Conservation (phyloP, 2,888 invertebrate species). For the Leptopterna dolabrata region DNA sequence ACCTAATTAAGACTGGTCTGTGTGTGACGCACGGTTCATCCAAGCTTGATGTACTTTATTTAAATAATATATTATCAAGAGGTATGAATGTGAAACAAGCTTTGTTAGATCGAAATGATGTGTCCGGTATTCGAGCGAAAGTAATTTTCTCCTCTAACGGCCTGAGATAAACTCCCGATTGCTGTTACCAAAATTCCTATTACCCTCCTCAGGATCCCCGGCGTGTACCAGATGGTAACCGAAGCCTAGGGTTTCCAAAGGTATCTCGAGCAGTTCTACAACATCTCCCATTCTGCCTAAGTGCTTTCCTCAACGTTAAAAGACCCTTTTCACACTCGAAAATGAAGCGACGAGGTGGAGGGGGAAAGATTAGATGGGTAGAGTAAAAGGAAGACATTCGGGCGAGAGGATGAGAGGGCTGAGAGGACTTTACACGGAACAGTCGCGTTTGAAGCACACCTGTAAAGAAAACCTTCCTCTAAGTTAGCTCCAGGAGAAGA, state of each 20-base stretch:
- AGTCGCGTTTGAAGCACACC: not conserved
- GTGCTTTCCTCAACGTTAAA: conserved; percentile 6
- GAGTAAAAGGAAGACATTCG: not conserved
- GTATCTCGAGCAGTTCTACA: not conserved
- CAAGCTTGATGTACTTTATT: too few relatives aligned
- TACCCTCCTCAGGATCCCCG: not conserved
- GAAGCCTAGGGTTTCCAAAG: not conserved
- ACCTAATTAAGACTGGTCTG: too few relatives aligned
- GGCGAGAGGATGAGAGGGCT: not conserved
- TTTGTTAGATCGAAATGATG: too few relatives aligned
- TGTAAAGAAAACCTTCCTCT: not conserved
- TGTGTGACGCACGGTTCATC: too few relatives aligned
- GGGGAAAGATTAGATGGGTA: not conserved
- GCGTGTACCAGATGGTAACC: not conserved
- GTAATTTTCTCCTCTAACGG: too few relatives aligned
- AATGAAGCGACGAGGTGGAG: not conserved
- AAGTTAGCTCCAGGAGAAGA: not conserved
- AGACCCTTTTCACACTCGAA: conserved; percentile 8
- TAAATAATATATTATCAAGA: too few relatives aligned
- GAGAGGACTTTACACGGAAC: not conserved
- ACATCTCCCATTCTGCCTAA: not conserved
- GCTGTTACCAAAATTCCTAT: not conserved
- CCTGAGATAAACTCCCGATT: not conserved
- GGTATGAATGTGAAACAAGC: too few relatives aligned
- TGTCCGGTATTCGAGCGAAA: too few relatives aligned